phyloP scores from a whole-genome alignment of 2,888 invertebrate species.

The Autographa pulchrina region DNA sequence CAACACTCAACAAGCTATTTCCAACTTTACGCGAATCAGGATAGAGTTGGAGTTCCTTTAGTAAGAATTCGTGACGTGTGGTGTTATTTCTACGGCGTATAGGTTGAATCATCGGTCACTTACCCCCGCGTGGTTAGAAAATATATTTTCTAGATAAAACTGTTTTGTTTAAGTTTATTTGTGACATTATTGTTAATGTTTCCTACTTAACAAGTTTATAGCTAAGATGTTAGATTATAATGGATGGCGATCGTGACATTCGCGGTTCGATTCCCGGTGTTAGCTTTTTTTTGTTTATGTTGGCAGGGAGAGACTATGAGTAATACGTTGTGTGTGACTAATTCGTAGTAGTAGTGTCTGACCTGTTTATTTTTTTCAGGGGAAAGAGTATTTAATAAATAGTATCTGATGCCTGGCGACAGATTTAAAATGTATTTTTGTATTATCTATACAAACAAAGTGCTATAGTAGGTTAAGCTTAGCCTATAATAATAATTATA shows the following conservation, averaged over 20 bases:
- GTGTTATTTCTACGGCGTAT: slow-evolving; percentile 25
- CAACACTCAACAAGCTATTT: slow-evolving; percentile 4
- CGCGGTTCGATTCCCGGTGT: slow-evolving; percentile 3
- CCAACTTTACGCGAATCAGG: not conserved
- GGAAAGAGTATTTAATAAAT: not conserved
- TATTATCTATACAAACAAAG: not conserved
- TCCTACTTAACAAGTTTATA: slow-evolving; percentile 42
- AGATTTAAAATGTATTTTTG: not conserved
- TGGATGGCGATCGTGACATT: not conserved
- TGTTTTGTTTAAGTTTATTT: slow-evolving; percentile 29
- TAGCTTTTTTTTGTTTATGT: slow-evolving; percentile 3
- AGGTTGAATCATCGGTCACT: slow-evolving; percentile 81
- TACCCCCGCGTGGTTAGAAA: slow-evolving; percentile 79
- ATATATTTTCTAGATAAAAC: slow-evolving; percentile 71
- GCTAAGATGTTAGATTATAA: slow-evolving; percentile 8
- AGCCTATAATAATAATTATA: too few relatives aligned
- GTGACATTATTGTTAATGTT: slow-evolving; percentile 56
- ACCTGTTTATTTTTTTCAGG: not conserved
- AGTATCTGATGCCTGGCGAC: not conserved
- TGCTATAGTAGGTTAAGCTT: not conserved
- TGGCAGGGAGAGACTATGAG: not conserved
- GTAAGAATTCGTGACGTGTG: slow-evolving; percentile 23
- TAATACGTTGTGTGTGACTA: not conserved
- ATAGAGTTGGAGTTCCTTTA: slow-evolving; percentile 31
- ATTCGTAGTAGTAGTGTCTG: slow-evolving; percentile 1